Conservation (phyloP, 2,113 vertebrate genomes). For the Hypocryptadius cinnamomeus region DNA sequence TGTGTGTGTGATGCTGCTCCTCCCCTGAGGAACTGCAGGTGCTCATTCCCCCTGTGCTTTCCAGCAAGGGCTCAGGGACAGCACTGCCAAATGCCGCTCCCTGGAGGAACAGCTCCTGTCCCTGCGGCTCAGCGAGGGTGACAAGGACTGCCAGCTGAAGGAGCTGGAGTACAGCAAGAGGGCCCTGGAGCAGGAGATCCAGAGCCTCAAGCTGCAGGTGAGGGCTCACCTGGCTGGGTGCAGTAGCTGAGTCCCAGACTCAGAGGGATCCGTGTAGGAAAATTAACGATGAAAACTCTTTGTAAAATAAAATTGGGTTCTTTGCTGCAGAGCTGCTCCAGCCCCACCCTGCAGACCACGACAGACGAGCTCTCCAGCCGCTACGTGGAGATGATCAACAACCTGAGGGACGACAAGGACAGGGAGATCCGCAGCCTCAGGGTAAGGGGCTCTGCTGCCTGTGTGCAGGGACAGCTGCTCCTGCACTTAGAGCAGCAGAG, state of each 20-base stretch:
- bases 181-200: slow-evolving; percentile 87
- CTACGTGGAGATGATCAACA: slow-evolving; percentile 82
- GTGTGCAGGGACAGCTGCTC: not conserved
- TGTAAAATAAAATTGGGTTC: rapidly evolving
- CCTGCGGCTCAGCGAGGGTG: slow-evolving; percentile 67
- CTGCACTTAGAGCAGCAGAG: not conserved
- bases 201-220: slow-evolving; percentile 86
- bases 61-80: slow-evolving; percentile 81
- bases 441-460: slow-evolving; percentile 64
- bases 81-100: slow-evolving; percentile 61
- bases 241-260: not conserved
- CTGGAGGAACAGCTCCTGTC: slow-evolving; percentile 80
- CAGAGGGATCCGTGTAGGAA: too few species aligned
- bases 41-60: not conserved
- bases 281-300: not conserved
- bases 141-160: slow-evolving; percentile 81
- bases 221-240: not conserved
- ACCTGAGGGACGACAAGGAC: slow-evolving; percentile 83
- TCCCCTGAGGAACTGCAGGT: not conserved
- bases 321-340: slow-evolving; percentile 59
- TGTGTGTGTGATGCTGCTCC: not conserved
- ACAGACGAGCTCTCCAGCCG: slow-evolving; percentile 85
- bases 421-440: slow-evolving; percentile 80
- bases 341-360: slow-evolving; percentile 73
- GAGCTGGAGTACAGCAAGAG: slow-evolving; percentile 82